Conservation (phyloP, 2,797 vertebrate genomes). For the Prionace glauca region DNA sequence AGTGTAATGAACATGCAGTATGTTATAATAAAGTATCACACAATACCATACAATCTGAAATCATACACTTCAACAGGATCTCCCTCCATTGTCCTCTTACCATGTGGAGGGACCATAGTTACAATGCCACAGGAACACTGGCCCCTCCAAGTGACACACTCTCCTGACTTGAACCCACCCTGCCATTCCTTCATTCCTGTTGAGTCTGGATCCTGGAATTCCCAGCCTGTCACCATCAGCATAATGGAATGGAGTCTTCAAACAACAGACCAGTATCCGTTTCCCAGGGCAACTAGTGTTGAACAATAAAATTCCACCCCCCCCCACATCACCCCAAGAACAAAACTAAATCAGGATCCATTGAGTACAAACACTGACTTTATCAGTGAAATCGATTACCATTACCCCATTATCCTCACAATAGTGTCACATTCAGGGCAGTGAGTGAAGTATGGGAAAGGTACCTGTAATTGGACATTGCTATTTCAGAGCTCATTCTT, state of each 20-base stretch:
- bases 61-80: neutral
- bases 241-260: no score
- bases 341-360: no score
- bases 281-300: no score
- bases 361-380: neutral
- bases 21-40: neutral
- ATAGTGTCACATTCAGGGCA: neutral
- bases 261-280: no score
- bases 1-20: neutral
- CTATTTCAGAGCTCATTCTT: neutral
- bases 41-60: neutral
- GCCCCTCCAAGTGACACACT: neutral
- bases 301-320: no score
- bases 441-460: no score
- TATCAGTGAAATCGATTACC: neutral
- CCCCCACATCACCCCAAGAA: no score
- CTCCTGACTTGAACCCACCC: neutral
- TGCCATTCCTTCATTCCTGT: neutral
- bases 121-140: neutral
- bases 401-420: neutral
- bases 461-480: neutral
- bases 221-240: neutral
- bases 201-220: neutral
- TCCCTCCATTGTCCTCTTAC: neutral
- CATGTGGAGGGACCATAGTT: neutral